Evolutionary conservation across 2,113 vertebrate genomes (phyloP).

Genomic region (Danionella cerebrum): DNA sequence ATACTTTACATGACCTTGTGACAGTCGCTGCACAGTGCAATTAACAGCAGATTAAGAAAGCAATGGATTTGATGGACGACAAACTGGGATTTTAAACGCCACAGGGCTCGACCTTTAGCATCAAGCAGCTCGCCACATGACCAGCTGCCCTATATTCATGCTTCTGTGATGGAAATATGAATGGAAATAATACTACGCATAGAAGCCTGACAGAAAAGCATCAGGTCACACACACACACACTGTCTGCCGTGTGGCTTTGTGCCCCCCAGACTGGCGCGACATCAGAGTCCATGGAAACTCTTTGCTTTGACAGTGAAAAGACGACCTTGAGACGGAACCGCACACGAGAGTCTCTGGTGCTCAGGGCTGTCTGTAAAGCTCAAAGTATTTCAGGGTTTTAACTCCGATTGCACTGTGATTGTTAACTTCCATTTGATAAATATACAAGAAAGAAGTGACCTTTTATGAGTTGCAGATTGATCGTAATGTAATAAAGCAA

Average conservation of each 20-base stretch:
- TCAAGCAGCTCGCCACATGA: neutral
- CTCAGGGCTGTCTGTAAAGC: neutral
- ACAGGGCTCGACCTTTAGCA: neutral
- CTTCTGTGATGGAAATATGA: slow-evolving; percentile 28
- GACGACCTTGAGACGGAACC: neutral
- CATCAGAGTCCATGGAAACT: neutral
- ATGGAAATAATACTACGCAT: neutral
- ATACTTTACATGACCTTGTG: slow-evolving; percentile 44
- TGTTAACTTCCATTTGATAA: neutral
- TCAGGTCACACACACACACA: slow-evolving; percentile 16
- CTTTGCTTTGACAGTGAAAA: slow-evolving; percentile 15
- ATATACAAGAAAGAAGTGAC: neutral
- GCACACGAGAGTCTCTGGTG: neutral
- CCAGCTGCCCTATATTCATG: neutral
- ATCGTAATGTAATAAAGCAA: neutral
- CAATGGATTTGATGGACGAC: slow-evolving; percentile 26
- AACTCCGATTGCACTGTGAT: neutral
- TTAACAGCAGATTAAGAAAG: slow-evolving; percentile 45
- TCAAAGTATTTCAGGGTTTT: neutral
- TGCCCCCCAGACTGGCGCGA: slow-evolving; percentile 2
- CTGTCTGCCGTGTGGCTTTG: slow-evolving; percentile 15
- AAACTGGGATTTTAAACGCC: neutral
- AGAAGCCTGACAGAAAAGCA: slow-evolving; percentile 31
- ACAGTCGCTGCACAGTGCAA: slow-evolving; percentile 36
- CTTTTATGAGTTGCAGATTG: neutral